Evolutionary conservation across 2,113 vertebrate species (phyloP), one percentile per base, ranked within the genome.

Genomic region (Tragelaphus scriptus): DNA sequence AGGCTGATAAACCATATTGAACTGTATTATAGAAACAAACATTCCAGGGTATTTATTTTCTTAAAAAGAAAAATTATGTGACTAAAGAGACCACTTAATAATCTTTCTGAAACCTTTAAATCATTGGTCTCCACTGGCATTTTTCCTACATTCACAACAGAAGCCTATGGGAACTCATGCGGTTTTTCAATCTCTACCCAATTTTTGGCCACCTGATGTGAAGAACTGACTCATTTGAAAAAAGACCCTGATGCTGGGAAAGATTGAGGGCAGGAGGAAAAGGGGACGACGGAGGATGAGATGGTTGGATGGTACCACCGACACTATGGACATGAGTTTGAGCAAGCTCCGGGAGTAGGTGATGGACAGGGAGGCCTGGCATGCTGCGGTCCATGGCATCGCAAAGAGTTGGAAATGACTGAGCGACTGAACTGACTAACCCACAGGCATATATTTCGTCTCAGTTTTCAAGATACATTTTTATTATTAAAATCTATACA

Each of bases 391-490:
- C 19, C n/a, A 6, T 12, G n/a, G n/a, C 0, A 0, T 71, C 0
- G 2, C n/a, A 71, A 9, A 65, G 68, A 71, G 68, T 36, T 0
- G 1, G 68, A 36, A 5, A 71, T 0, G 10, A 71, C n/a, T 23
- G 9, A 71, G n/a, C 1, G 2, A 71, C 19, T 71, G 19, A 36
- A 71, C 19, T 17, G 61, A 32, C 30, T 68, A 36, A 95, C 1
- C 53, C 3, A 59, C 4, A 96, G 81, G n/a, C 28, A 86, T 36
- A 1, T 7, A n/a, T 89, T 96, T 86, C 51, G 86, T 92, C 84
- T 92, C 15, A 86, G 79, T 36, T 90, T 94, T 94, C 63, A 82
- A 96, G 30, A 51, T 85, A 82, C 85, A 87, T 86, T 82, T 95
- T 88, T 90, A 84, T 71, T 58, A 91, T 17, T 94, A 81, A 91